A percentile compares a stretch with the other conserved stretches of the same genome.
Conservation (phyloP, 1,140 invertebrate genomes). For the Drosophila pachea region DNA sequence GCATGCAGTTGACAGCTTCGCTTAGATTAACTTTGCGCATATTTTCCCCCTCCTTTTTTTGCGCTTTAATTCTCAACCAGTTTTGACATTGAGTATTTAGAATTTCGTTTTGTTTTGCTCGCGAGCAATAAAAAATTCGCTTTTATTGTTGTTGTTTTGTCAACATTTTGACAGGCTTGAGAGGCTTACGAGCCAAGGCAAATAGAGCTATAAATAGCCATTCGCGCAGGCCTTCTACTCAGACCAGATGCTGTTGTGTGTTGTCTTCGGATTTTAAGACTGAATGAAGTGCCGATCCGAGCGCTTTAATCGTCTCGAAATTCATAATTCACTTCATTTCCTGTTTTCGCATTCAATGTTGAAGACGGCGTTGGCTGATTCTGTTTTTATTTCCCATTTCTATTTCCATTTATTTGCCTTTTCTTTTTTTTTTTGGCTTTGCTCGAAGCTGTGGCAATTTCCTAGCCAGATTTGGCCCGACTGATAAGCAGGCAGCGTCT, state of each 20-base stretch:
- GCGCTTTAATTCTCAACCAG: constrained; percentile 47
- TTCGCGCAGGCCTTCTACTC: no score
- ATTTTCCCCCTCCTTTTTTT: constrained; percentile 5
- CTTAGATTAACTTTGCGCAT: constrained; percentile 51
- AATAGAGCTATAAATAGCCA: constrained; percentile 13
- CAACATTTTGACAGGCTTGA: constrained; percentile 31
- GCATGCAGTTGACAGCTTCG: constrained; percentile 65
- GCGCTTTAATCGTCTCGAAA: constrained; percentile 10
- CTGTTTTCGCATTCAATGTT: constrained; percentile 49
- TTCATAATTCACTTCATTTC: constrained; percentile 59
- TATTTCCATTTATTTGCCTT: constrained; percentile 13
- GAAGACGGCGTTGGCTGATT: constrained; percentile 38
- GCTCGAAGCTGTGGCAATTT: constrained; percentile 50
- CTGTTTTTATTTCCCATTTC: constrained; percentile 19
- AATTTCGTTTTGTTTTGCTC: constrained; percentile 42
- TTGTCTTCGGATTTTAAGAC: constrained; percentile 20
- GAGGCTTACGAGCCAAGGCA: constrained; percentile 10
- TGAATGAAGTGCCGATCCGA: constrained; percentile 15
- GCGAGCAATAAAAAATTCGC: constrained; percentile 48
- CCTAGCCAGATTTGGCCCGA: constrained; percentile 55
- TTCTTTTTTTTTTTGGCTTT: constrained; percentile 16
- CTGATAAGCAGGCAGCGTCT: constrained; percentile 62
- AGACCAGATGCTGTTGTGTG: constrained; percentile 6
- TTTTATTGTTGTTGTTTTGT: constrained; percentile 33
- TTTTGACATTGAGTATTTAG: constrained; percentile 62